Evolutionary conservation across 2,113 vertebrate genomes (phyloP).

Genomic region (Ramphastos sulfuratus): DNA sequence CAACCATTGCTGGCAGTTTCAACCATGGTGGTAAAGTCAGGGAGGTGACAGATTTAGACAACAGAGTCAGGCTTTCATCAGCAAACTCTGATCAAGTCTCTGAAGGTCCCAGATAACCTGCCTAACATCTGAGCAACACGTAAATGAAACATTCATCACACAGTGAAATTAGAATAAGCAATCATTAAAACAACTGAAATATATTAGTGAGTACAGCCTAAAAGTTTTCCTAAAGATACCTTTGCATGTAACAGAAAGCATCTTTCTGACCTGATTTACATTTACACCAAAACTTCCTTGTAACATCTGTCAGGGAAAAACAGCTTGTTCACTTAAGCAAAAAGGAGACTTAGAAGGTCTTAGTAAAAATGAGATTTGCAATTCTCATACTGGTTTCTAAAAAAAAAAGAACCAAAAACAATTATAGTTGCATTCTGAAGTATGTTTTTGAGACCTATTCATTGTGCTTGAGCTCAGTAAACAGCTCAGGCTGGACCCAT

Average conservation of each 20-base stretch:
- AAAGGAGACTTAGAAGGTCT: not conserved
- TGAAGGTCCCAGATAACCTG: conserved; percentile 28
- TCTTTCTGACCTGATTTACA: not conserved
- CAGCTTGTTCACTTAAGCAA: not conserved
- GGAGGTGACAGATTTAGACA: conserved; percentile 3
- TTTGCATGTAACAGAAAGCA: not conserved
- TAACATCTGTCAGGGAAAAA: not conserved
- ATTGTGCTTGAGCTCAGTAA: not conserved
- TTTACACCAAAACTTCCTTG: not conserved
- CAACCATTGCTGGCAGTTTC: not conserved
- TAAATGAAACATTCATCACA: not conserved
- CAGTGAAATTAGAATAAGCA: not conserved
- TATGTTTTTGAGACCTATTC: not conserved
- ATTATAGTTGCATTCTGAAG: not conserved
- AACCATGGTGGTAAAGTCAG: conserved; percentile 18
- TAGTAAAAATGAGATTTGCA: not conserved
- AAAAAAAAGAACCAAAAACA: no score
- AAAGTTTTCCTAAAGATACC: not conserved
- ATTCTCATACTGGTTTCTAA: not conserved
- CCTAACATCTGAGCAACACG: not conserved
- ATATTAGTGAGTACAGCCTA: not conserved
- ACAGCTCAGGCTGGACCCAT: not conserved
- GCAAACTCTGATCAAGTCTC: conserved; percentile 31
- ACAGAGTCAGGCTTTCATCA: conserved; percentile 34
- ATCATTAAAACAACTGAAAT: not conserved